Base-by-base conservation (phyloP, 2,888 invertebrate species). In the Chirona hameri region DNA sequence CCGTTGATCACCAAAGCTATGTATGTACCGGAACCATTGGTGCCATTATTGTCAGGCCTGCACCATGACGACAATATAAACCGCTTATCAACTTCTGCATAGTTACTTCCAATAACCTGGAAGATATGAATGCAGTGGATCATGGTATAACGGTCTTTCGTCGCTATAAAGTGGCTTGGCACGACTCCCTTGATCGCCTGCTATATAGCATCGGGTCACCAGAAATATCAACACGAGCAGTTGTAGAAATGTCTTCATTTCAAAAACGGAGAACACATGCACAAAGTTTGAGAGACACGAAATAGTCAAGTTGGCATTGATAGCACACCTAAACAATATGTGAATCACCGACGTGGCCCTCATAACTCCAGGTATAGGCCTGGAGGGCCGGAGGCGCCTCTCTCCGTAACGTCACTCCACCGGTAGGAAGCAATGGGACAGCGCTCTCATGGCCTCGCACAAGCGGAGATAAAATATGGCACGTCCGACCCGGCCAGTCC, bases 181-280 rank as follows among this genome's bases (percentile, higher is more conserved):
- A 52, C 52, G 10, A 52, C 1, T 4, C 52, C 18, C 52, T 18
- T 18, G 39, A 15, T 52, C 52, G 52, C 52, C 2, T 18, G 1
- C 52, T 15, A 52, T 52, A 1, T 12, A 52, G 5, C 18, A 52
- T 4, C 52, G 12, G 10, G 18, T 18, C 60, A 24, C 24, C 24
- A 60, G 24, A 24, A 24, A 60, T n/a, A 1, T 39, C 3, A 65
- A 29, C 27, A 72, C 29, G 15, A 31, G 3, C 10, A 31, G 10
- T 31, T 72, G 72, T 72, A 72, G 72, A 72, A 72, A 72, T 27
- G 72, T 7, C 29, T 72, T 72, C 72, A 72, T 72, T 72, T 72
- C 72, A 72, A 72, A 72, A 72, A 72, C 72, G 9, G 72, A 72
- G 31, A 72, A 31, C 72, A 72, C 72, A 72, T 72, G 72, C 72